Evolutionary conservation across 2,797 vertebrate genomes (phyloP).

Genomic region (Setipinna tenuifilis): DNA sequence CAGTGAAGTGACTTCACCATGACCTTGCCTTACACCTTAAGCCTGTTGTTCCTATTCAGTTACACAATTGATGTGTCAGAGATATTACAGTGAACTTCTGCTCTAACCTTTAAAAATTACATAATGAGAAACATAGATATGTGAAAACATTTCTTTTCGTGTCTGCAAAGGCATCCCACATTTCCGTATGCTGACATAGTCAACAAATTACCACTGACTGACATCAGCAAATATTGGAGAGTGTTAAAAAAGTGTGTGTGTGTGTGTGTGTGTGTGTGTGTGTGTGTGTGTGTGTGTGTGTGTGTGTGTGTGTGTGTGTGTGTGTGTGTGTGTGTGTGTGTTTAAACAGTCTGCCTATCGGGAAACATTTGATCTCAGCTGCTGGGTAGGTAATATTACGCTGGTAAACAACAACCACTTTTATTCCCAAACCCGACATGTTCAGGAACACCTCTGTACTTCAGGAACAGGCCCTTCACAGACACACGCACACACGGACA

Average conservation of each 20-base stretch:
- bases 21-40: not conserved
- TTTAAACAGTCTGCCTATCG: not conserved
- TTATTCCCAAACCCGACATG: not conserved
- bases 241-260: not conserved
- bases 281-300: no score
- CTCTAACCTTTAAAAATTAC: not conserved
- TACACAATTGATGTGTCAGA: not conserved
- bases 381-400: constrained; percentile 42
- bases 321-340: constrained; percentile 12
- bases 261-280: no score
- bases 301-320: not conserved
- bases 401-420: constrained; percentile 13
- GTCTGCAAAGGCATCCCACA: not conserved
- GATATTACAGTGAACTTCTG: not conserved
- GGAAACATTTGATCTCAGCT: constrained; percentile 19
- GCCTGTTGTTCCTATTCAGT: not conserved
- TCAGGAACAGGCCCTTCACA: not conserved
- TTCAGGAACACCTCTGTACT: not conserved
- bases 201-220: not conserved
- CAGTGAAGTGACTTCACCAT: no score
- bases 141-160: not conserved
- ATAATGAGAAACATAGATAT: not conserved
- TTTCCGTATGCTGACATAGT: not conserved
- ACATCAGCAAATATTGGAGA: constrained; percentile 13
- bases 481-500: no score